Evolutionary conservation across 2,797 vertebrate genomes (phyloP), one percentile per base, ranked within the genome.

Genomic region (Mormyrus proboscirostris): DNA sequence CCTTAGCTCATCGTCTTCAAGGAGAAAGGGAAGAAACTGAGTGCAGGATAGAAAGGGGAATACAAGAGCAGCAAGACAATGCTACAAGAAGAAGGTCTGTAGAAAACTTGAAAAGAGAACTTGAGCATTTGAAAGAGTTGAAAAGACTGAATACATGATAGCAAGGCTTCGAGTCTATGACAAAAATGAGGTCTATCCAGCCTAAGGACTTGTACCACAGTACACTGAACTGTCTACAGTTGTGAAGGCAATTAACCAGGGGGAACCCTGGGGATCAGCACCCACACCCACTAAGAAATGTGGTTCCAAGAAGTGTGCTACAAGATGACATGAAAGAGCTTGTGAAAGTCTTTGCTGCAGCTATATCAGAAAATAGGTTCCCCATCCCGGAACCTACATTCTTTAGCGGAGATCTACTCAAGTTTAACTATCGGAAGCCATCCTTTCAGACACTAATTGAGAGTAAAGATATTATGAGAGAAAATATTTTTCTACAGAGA

Each of bases 401-500:
- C 50, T 79, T 88, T 33, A 88, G 62, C 38, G 88, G 86, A 38
- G 86, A 88, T n/a, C 86, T 19, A 88, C 33, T 88, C 53, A 62
- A 41, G 22, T 65, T 59, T 25, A 88, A 51, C 2, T n/a, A 57
- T 86, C 5, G 84, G 49, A 86, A 86, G 51, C 4, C 90, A 0
- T 93, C 88, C 0, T 91, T 93, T 53, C 1, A 92, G 88, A 91
- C 89, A 8, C n/a, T 92, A 0, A 92, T 2, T 86, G 90, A 6
- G 89, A 89, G 65, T 4, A 93, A 92, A 14, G 92, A 91, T 10
- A 91, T 93, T 49, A 57, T 38, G 49, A 0, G 89, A 92, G n/a
- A 92, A 92, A 44, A 91, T 92, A 7, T 90, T 89, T 41, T 91
- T 91, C 89, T 93, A 0, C 44, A 9, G 1, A 92, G 79, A 55